Evolutionary conservation across 2,888 invertebrate genomes (phyloP).

Genomic region (Trisateles emortualis): DNA sequence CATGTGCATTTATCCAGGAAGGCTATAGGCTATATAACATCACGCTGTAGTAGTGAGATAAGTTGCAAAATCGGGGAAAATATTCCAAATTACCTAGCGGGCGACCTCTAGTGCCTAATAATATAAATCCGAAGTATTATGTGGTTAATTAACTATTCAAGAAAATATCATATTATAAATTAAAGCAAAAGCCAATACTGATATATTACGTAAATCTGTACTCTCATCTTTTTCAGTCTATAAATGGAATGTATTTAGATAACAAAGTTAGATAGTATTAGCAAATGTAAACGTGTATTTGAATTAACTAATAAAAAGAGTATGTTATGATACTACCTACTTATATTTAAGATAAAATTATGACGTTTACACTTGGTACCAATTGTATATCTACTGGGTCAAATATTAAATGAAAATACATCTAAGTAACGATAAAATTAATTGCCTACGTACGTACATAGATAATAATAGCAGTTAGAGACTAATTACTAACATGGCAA

Average conservation of each 20-base stretch:
- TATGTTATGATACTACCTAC: neutral
- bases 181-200: conserved; percentile 40
- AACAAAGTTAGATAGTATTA: conserved; percentile 15
- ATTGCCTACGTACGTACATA: neutral
- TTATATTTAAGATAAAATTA: neutral
- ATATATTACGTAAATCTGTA: conserved; percentile 17
- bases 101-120: no score
- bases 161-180: conserved; percentile 15
- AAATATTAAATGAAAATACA: neutral
- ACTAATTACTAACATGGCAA: conserved; percentile 51
- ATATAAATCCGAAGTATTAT: no score
- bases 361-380: neutral
- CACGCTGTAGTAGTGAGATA: no score
- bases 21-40: no score
- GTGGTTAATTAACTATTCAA: no score
- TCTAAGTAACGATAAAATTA: neutral
- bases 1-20: no score
- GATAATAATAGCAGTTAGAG: neutral
- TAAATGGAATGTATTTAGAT: conserved; percentile 39
- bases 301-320: conserved; percentile 4
- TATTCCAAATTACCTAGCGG: no score
- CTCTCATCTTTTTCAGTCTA: conserved; percentile 13
- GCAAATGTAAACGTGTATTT: neutral
- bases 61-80: no score
- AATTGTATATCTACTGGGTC: neutral